Evolutionary conservation across 1,140 invertebrate genomes (phyloP).

Genomic region (Dendrolimus kikuchii): DNA sequence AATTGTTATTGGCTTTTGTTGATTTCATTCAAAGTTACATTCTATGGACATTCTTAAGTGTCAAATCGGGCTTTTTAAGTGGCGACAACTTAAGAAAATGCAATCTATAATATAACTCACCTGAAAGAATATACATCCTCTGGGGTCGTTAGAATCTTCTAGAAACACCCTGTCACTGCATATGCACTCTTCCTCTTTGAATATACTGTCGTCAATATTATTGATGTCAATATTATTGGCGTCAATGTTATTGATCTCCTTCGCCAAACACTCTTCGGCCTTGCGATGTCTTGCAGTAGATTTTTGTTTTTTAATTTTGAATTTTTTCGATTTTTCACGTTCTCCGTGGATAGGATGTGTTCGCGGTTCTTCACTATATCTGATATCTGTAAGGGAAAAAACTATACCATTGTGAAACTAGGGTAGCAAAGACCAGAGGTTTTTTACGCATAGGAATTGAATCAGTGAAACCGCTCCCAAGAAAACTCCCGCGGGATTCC

Average conservation of each 20-base stretch:
- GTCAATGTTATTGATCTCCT: constrained; percentile 17
- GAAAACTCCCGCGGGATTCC: no score
- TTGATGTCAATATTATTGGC: neutral
- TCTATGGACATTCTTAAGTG: no score
- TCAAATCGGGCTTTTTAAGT: no score
- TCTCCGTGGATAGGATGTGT: neutral
- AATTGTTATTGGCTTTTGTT: no score
- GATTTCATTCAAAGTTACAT: no score
- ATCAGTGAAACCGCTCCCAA: no score
- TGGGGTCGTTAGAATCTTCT: constrained; percentile 72
- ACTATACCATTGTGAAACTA: no score
- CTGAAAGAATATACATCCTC: constrained; percentile 85
- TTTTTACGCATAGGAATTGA: no score
- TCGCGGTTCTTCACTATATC: no score
- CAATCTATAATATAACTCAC: constrained; percentile 45
- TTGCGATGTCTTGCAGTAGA: constrained; percentile 31
- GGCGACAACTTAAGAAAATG: no score
- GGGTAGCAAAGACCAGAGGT: no score
- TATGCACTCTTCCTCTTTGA: constrained; percentile 15
- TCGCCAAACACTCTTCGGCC: constrained; percentile 25
- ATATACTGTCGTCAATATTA: neutral
- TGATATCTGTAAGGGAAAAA: no score
- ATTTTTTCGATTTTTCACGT: neutral
- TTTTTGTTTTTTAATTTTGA: constrained; percentile 36
- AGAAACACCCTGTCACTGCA: constrained; percentile 38